Percentiles rank a stretch among this genome's conserved stretches.
These are phyloP conservation scores for Cotesia congregata DNA, from an alignment of 2,888 invertebrate species.

Conservation along the genomic window DNA sequence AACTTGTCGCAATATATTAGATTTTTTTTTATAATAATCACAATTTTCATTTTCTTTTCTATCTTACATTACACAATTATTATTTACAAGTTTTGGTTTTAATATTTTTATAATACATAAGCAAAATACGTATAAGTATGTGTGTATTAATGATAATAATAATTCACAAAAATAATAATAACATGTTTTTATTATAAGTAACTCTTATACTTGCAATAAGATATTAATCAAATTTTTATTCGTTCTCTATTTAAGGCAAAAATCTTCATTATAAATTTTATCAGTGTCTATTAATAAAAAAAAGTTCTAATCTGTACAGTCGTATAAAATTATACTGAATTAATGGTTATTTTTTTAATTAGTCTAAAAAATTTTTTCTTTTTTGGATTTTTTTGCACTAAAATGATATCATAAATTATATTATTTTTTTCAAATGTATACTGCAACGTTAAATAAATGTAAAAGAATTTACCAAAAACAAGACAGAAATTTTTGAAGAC, in stretches of 20 bases:
- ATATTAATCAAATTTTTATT: background rate
- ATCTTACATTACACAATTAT: constrained; percentile 53
- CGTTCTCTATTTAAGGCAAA: background rate
- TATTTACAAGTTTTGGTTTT: constrained; percentile 51
- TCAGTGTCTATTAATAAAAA: background rate
- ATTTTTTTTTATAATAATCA: constrained; percentile 37
- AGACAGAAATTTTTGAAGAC: too few relatives aligned
- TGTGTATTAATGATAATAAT: constrained; percentile 19
- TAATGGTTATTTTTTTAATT: background rate
- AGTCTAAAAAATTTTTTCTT: too few relatives aligned
- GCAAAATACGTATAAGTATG: constrained; percentile 30
- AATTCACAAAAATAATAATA: constrained; percentile 1
- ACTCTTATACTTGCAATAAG: background rate
- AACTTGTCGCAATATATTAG: constrained; percentile 60
- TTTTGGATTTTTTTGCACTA: too few relatives aligned
- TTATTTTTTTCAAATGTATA: too few relatives aligned
- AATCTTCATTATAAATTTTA: background rate
- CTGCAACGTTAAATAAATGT: too few relatives aligned
- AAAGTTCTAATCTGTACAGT: background rate
- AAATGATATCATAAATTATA: too few relatives aligned
- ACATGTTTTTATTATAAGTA: background rate
- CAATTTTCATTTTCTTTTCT: constrained; percentile 51
- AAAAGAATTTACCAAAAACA: too few relatives aligned
- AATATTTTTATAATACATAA: constrained; percentile 28
- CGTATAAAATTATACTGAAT: background rate